Percentiles rank a stretch among this genome's conserved stretches.
phyloP scores from a whole-genome alignment of 2,888 invertebrate genomes.

The Trachelus stipa region DNA sequence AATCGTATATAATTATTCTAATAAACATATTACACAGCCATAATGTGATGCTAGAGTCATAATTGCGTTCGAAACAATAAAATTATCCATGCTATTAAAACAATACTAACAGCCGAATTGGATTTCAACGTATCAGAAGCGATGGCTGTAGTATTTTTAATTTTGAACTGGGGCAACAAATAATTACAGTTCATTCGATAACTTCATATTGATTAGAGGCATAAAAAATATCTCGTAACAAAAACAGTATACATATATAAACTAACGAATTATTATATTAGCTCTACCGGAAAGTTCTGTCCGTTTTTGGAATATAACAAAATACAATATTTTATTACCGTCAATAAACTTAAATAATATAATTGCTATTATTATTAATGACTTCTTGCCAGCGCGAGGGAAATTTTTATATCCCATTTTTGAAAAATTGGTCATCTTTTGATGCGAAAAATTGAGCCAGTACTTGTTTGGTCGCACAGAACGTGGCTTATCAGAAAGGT shows the following conservation, averaged over 20 bases:
- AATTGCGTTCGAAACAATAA: not conserved
- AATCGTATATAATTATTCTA: constrained; percentile 42
- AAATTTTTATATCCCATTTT: no score
- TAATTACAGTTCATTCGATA: not conserved
- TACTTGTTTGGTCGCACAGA: no score
- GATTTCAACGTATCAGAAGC: not conserved
- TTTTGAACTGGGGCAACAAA: not conserved
- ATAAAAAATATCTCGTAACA: not conserved
- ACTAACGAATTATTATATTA: not conserved
- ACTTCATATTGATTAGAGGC: not conserved
- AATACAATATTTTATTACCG: no score
- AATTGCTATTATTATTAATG: no score
- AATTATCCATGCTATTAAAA: not conserved
- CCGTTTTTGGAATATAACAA: no score
- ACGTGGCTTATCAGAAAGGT: no score
- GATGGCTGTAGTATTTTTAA: not conserved
- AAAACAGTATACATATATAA: not conserved
- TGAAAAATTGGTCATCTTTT: no score
- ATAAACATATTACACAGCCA: not conserved
- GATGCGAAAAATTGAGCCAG: no score
- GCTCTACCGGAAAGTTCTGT: no score
- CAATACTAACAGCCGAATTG: not conserved
- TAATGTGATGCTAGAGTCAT: not conserved
- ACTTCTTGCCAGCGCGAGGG: no score
- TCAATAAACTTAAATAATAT: no score